phyloP scores from a whole-genome alignment of 2,888 invertebrate genomes.

The Exocentrus adspersus region DNA sequence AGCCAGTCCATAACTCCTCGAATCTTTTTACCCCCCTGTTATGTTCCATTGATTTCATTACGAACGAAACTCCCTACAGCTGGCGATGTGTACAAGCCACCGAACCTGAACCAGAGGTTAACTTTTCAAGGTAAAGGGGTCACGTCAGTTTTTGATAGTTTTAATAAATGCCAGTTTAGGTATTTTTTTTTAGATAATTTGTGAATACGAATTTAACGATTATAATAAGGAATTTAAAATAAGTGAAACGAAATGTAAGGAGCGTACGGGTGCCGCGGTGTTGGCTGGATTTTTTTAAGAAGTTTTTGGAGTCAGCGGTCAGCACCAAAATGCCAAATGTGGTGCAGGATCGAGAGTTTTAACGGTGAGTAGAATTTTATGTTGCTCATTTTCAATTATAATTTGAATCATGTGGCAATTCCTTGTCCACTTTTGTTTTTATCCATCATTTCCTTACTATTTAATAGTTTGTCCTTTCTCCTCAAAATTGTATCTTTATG shows the following conservation, averaged over 20 bases:
- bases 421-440: too few relatives aligned
- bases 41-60: slow-evolving; percentile 38
- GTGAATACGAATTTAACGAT: slow-evolving; percentile 18
- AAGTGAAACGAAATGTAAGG: slow-evolving; percentile 7
- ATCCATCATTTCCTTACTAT: too few relatives aligned
- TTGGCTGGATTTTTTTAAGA: neutral
- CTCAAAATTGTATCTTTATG: too few relatives aligned
- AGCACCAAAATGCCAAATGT: slow-evolving; percentile 40
- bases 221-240: slow-evolving; percentile 13
- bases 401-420: too few relatives aligned
- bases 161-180: slow-evolving; percentile 37
- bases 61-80: slow-evolving; percentile 36
- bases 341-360: slow-evolving; percentile 24
- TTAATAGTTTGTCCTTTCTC: too few relatives aligned
- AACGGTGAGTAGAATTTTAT: slow-evolving; percentile 34
- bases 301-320: slow-evolving; percentile 17
- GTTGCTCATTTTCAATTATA: too few relatives aligned
- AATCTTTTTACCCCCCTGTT: slow-evolving; percentile 34
- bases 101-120: neutral
- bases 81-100: slow-evolving; percentile 25
- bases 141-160: slow-evolving; percentile 22
- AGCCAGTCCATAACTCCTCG: slow-evolving; percentile 40
- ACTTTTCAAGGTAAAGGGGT: neutral
- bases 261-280: neutral
- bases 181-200: slow-evolving; percentile 24